A percentile compares a stretch with the other conserved stretches of the same genome.
These are phyloP conservation scores for Gonioctena quinquepunctata DNA, from an alignment of 1,140 invertebrate species.

Conservation along the genomic window DNA sequence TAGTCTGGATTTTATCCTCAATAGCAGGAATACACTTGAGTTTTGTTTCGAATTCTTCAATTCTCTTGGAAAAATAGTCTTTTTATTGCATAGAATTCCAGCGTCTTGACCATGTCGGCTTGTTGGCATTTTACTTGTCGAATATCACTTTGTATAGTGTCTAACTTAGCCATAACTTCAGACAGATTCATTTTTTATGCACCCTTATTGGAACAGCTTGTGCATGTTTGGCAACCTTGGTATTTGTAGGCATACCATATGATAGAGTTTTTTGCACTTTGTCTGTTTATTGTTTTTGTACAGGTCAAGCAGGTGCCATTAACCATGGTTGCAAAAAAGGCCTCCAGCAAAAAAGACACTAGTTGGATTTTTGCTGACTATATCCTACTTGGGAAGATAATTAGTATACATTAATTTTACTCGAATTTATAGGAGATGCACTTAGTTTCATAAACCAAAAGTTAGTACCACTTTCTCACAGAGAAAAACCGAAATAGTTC, in stretches of 20 bases:
- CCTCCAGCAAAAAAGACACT: not conserved
- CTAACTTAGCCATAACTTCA: not conserved
- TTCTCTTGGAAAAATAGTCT: not conserved
- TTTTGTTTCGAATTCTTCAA: not conserved
- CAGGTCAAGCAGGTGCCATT: not conserved
- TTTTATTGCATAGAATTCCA: conserved; percentile 3
- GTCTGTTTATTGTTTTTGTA: not conserved
- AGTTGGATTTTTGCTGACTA: no score
- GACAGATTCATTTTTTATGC: not conserved
- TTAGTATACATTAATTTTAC: not conserved
- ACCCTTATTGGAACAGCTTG: not conserved
- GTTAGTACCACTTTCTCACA: not conserved
- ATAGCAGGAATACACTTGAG: not conserved
- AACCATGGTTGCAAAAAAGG: not conserved
- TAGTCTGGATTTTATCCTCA: not conserved
- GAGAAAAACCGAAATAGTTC: no score
- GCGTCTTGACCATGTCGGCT: not conserved
- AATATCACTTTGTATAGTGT: not conserved
- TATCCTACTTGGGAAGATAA: not conserved
- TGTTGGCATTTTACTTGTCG: not conserved
- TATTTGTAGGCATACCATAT: not conserved
- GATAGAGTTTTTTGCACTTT: not conserved
- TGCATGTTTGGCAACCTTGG: not conserved
- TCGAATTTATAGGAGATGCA: not conserved
- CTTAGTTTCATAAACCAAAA: not conserved